Base-by-base conservation (phyloP, 2,113 vertebrate species). In the Cnemophilus loriae region DNA sequence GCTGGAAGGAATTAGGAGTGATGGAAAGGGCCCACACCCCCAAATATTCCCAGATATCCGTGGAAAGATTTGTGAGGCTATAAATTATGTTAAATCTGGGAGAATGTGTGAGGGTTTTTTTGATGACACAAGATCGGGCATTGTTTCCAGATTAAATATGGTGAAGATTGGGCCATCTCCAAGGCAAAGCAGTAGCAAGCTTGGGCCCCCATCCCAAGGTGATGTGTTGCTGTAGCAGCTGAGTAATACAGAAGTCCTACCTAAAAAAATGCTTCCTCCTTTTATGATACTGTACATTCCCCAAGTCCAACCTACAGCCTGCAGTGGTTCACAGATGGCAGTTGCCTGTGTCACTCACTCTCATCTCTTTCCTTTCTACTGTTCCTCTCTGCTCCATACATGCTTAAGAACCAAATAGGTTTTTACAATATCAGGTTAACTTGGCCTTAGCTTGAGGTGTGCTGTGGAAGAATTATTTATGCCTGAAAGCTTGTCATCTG, bases 221-320 rank as follows among this genome's bases (percentile, higher is more conserved):
- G n/a, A 27, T 17, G 8, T 59, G 26, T 91, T 94, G 65, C 84
- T 86, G 56, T 67, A 55, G 92, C 64, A 77, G 19, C 87, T 89
- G 93, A 91, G 63, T 91, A 97, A 95, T 75, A 57, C 91, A 83
- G 90, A 97, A 97, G 84, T 98, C 95, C 63, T 88, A 70, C 76
- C 56, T 73, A 60, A 79, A 65, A 96, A 93, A 95, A 90, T 56
- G 63, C 81, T 81, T 80, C 87, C 90, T 95, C 64, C 59, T 87
- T 69, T 57, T 76, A 61, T 92, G 81, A 75, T 91, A 59, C 47
- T 89, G 92, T 79, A 84, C 67, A 37, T 68, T 71, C 14, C 49
- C 32, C 19, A 39, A 7, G 16, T 64, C 63, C 56, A 79, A 3
- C 10, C 28, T 47, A 61, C 39, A 89, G 39, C 26, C 55, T 84